Evolutionary conservation across 1,140 invertebrate species (phyloP).

Genomic region (Drosophila sproati): DNA sequence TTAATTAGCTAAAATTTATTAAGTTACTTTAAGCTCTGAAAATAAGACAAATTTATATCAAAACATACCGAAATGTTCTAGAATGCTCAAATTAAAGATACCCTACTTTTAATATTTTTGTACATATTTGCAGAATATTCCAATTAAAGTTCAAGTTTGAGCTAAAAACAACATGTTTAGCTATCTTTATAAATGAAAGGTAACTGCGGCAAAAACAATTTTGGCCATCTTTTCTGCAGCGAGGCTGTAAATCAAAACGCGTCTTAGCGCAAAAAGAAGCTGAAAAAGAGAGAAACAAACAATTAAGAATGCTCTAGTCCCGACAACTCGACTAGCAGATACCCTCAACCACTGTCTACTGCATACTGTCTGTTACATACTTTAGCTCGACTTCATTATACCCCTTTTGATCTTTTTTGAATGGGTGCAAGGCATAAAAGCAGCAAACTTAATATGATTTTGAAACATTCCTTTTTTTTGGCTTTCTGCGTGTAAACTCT

Average conservation of each 20-base stretch:
- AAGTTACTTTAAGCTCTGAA: too few species aligned
- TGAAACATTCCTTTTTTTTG: slow-evolving; percentile 47
- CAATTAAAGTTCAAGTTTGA: not conserved
- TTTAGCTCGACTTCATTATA: too few species aligned
- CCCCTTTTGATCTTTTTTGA: too few species aligned
- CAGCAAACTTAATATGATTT: slow-evolving; percentile 37
- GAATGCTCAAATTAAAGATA: too few species aligned
- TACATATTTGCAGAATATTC: too few species aligned
- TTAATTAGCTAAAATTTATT: not conserved
- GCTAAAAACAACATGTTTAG: slow-evolving; percentile 12
- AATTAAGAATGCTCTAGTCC: not conserved
- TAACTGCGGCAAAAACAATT: slow-evolving; percentile 34
- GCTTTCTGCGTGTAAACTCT: slow-evolving; percentile 47
- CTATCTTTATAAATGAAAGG: slow-evolving; percentile 33
- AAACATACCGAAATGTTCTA: too few species aligned
- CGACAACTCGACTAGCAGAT: too few species aligned
- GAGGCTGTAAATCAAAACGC: slow-evolving; percentile 49
- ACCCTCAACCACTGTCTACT: too few species aligned
- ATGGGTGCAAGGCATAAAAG: slow-evolving; percentile 4
- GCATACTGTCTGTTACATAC: too few species aligned
- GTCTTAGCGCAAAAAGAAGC: slow-evolving; percentile 15
- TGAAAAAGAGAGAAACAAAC: slow-evolving; percentile 1
- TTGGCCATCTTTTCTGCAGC: slow-evolving; percentile 32
- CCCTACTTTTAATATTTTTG: too few species aligned
- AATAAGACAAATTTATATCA: too few species aligned